Evolutionary conservation across 2,888 invertebrate genomes (phyloP).

Genomic region (Drosophila quinaria): DNA sequence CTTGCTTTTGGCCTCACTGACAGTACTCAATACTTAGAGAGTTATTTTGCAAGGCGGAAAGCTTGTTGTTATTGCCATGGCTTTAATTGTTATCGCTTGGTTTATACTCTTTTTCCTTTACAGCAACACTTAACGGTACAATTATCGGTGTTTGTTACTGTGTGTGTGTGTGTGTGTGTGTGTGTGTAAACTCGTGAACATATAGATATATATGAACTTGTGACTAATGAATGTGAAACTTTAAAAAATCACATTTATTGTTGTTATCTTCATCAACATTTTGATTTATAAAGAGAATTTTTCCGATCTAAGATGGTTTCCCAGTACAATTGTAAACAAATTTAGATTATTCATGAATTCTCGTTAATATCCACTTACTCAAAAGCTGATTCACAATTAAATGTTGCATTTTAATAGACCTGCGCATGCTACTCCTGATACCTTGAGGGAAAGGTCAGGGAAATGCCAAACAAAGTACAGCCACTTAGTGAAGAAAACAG

Average conservation of each 20-base stretch:
- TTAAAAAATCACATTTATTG: not conserved
- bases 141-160: conserved; percentile 39
- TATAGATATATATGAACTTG: not conserved
- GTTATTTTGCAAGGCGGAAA: conserved; percentile 28
- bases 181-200: not conserved
- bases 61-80: conserved; percentile 49
- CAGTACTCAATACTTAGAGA: not conserved
- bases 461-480: conserved; percentile 7
- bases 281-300: not conserved
- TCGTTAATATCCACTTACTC: not conserved
- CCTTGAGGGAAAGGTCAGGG: conserved; percentile 32
- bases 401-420: not conserved
- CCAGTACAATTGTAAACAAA: not conserved
- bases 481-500: conserved; percentile 18
- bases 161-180: conserved; percentile 1
- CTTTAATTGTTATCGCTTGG: conserved; percentile 73
- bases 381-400: not conserved
- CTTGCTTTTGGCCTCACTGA: not conserved
- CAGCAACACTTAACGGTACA: conserved; percentile 64
- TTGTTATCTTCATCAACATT: not conserved
- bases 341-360: not conserved
- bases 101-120: conserved; percentile 58
- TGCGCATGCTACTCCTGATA: not conserved
- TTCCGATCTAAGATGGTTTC: not conserved
- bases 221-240: conserved; percentile 1